These are phyloP conservation scores for Apodemia hepburni DNA, from an alignment of 2,888 invertebrate genomes.

Conservation along the genomic window DNA sequence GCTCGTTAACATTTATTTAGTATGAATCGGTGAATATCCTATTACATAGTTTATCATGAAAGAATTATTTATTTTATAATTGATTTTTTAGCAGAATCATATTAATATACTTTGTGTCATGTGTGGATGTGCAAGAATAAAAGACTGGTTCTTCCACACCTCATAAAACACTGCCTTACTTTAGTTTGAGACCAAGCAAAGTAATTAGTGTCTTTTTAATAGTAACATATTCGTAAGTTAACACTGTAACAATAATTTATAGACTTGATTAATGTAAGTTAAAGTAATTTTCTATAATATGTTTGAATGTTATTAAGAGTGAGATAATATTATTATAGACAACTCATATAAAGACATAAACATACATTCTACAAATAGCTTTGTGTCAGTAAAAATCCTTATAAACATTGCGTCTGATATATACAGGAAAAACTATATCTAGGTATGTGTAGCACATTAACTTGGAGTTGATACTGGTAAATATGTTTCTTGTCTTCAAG, in stretches of 20 bases:
- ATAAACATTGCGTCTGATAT: not conserved
- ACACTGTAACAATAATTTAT: conserved; percentile 41
- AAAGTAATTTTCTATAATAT: conserved; percentile 29
- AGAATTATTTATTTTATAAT: not conserved
- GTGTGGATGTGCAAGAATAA: not conserved
- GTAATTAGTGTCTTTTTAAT: conserved; percentile 12
- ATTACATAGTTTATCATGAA: not conserved
- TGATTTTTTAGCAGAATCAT: not conserved
- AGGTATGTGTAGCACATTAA: not conserved
- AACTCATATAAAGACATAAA: conserved; percentile 7
- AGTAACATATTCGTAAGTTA: conserved; percentile 24
- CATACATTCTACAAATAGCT: not conserved
- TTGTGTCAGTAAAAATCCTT: not conserved
- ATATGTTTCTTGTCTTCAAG: not conserved
- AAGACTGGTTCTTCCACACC: not conserved
- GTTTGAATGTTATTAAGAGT: conserved; percentile 10
- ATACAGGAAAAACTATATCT: conserved; percentile 1
- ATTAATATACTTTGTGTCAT: not conserved
- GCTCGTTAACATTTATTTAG: conserved; percentile 26
- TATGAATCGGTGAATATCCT: conserved; percentile 1
- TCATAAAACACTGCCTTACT: conserved; percentile 8
- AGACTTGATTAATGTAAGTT: conserved; percentile 38
- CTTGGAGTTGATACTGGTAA: not conserved
- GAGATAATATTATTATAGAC: conserved; percentile 2
- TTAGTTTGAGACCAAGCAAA: not conserved